phyloP scores from a whole-genome alignment of 2,888 invertebrate species.

The Athalia cordata region DNA sequence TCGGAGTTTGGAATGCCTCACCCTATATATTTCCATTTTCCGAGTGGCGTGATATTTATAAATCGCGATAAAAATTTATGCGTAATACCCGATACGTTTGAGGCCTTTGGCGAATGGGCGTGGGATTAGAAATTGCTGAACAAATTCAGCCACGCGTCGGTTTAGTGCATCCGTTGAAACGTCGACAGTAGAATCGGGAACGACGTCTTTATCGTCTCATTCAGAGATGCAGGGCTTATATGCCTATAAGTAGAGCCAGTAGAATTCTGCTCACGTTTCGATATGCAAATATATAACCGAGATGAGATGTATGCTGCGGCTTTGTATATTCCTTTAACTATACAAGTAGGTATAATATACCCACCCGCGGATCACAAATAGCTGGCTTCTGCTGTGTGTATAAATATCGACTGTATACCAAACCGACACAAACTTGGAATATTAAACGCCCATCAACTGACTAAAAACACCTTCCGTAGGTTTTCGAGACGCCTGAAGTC shows the following conservation, averaged over 20 bases:
- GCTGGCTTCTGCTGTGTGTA: slow-evolving; percentile 11
- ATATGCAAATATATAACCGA: slow-evolving; percentile 33
- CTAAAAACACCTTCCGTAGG: too few species aligned
- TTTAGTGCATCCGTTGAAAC: not conserved
- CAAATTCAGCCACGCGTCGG: not conserved
- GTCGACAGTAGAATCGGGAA: too few species aligned
- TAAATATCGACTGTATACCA: too few species aligned
- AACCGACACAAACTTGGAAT: too few species aligned
- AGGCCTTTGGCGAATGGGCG: too few species aligned
- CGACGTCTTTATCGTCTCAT: not conserved
- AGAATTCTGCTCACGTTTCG: slow-evolving; percentile 19
- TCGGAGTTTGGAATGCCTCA: too few species aligned
- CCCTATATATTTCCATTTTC: too few species aligned
- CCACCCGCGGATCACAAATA: slow-evolving; percentile 9
- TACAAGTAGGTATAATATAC: not conserved
- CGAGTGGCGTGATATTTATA: too few species aligned
- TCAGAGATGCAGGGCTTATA: not conserved
- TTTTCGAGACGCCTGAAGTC: too few species aligned
- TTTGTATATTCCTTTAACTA: slow-evolving; percentile 8
- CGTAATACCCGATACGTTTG: too few species aligned
- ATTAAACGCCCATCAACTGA: not conserved
- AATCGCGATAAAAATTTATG: too few species aligned
- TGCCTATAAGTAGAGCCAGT: not conserved
- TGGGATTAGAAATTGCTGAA: too few species aligned
- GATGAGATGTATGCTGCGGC: slow-evolving; percentile 10